phyloP scores from a whole-genome alignment of 2,113 vertebrate genomes.

The Xiphias gladius region DNA sequence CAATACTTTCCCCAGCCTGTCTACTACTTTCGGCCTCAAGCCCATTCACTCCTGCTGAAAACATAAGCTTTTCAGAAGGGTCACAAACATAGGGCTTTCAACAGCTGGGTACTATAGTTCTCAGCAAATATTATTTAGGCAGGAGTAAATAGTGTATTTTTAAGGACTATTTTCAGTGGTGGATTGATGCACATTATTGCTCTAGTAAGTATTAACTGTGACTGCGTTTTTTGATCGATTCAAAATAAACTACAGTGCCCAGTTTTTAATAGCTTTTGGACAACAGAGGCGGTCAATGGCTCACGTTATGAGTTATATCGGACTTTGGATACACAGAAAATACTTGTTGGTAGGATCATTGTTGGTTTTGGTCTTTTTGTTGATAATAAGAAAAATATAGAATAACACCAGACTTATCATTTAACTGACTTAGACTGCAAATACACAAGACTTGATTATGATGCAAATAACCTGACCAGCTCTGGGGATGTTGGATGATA shows the following conservation, averaged over 20 bases:
- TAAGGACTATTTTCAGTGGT: neutral
- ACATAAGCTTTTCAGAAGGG: too few species aligned
- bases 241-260: too few species aligned
- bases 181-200: neutral
- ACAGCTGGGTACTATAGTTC: neutral
- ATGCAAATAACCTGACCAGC: neutral
- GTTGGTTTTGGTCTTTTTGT: too few species aligned
- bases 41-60: neutral
- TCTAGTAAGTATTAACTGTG: too few species aligned
- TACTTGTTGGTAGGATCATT: too few species aligned
- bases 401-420: neutral
- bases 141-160: neutral
- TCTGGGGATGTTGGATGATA: neutral
- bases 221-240: too few species aligned
- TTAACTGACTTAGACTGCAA: neutral
- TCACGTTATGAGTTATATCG: too few species aligned
- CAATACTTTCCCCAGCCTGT: neutral
- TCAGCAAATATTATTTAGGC: neutral
- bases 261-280: too few species aligned
- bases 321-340: too few species aligned
- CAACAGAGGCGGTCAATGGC: too few species aligned
- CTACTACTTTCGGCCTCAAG: neutral
- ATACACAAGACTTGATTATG: neutral
- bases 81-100: neutral
- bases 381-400: neutral